A percentile compares a stretch with the other conserved stretches of the same genome.
These are phyloP conservation scores for Apus apus DNA, from an alignment of 2,113 vertebrate genomes.

Conservation along the genomic window DNA sequence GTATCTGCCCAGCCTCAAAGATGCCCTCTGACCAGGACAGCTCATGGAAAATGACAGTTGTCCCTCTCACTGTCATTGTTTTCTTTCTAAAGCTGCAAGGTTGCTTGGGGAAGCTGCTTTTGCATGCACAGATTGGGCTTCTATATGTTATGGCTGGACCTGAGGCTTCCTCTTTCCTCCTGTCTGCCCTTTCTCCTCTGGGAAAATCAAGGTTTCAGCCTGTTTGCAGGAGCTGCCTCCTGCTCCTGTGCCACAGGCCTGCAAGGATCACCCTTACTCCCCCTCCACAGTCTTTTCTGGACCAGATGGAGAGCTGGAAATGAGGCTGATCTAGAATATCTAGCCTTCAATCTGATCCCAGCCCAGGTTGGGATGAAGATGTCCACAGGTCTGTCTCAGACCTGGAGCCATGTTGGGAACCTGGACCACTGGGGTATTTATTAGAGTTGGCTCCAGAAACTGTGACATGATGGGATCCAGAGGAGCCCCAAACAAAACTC, in stretches of 20 bases:
- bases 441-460: background rate
- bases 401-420: background rate
- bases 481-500: background rate
- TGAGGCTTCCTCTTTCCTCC: background rate
- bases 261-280: background rate
- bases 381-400: background rate
- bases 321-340: background rate
- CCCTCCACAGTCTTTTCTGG: background rate
- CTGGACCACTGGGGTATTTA: background rate
- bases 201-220: background rate
- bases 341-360: rapidly evolving
- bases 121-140: background rate
- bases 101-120: background rate
- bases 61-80: rapidly evolving
- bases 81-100: background rate
- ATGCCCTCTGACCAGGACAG: rapidly evolving
- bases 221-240: background rate
- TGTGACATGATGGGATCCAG: background rate
- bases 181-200: rapidly evolving
- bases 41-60: rapidly evolving
- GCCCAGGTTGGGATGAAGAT: background rate
- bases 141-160: too few species aligned
- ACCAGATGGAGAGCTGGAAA: background rate
- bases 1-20: rapidly evolving
- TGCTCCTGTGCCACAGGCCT: background rate